Base-by-base conservation (phyloP, 2,888 invertebrate genomes). In the Gortyna flavago region DNA sequence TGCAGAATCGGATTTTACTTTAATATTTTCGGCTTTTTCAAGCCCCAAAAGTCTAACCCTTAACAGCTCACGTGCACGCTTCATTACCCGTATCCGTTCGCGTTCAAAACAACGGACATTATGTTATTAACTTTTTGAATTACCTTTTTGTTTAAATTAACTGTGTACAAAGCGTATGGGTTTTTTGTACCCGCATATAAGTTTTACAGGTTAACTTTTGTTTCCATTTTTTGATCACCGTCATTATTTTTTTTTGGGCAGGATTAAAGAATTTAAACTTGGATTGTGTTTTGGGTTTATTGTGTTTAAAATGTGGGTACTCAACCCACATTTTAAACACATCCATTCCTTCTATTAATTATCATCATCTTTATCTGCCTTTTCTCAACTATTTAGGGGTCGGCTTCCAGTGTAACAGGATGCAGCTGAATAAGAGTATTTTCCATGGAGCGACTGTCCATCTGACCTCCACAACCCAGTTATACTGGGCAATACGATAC, bases 91-190 rank as follows among this genome's bases (percentile, higher is more conserved):
- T 81, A 81, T 83, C 77, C 87, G 87, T 80, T 80, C 57, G 68
- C 71, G 81, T 82, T 85, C 79, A 83, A 78, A 85, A 87, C 87
- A 85, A 78, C 81, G 72, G 81, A 78, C 83, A 85, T 85, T 87
- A 81, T 69, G 85, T 86, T 87, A 85, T 89, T 85, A 89, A 89
- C 86, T 89, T 89, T 88, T 87, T 80, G 74, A 84, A 85, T 88
- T 85, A 83, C 81, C 87, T 87, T 89, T 88, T 89, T 85, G 84
- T 79, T 79, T 75, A 84, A 84, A 86, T 88, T 85, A 85, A 79
- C 80, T 81, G 76, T 69, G 76, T 79, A 79, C 74, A 66, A 66
- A 77, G 54, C 61, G 57, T 48, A 32, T 8, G 51, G 77, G 74
- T 71, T 80, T 82, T 85, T 87, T 82, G 70, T 84, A 79, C 81